A percentile compares a stretch with the other conserved stretches of the same genome.
Conservation (phyloP, 1,140 invertebrate species). For the Drosophila pruinosa region DNA sequence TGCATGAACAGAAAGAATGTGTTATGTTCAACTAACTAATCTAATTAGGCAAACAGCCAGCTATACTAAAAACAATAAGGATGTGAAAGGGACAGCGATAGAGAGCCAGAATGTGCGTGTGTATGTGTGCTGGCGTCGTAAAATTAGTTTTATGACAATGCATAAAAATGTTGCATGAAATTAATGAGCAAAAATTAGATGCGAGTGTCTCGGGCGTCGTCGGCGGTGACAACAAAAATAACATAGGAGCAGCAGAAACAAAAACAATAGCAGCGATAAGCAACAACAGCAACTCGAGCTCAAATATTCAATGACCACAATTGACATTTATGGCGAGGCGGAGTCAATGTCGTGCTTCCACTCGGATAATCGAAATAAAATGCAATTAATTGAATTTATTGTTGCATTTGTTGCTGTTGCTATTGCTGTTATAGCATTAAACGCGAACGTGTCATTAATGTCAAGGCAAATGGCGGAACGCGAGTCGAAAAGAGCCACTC, state of each 20-base stretch:
- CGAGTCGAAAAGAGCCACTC: slow-evolving; percentile 9
- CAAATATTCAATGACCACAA: slow-evolving; percentile 68
- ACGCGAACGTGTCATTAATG: slow-evolving; percentile 37
- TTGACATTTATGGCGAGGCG: slow-evolving; percentile 67
- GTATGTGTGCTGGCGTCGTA: slow-evolving; percentile 43
- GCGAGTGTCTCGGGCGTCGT: slow-evolving; percentile 9
- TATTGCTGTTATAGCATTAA: slow-evolving; percentile 26
- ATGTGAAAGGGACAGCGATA: background rate
- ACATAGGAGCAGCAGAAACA: background rate
- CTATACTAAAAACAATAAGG: too few relatives aligned
- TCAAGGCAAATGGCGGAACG: slow-evolving; percentile 28
- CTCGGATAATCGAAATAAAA: slow-evolving; percentile 72
- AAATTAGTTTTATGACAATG: slow-evolving; percentile 80
- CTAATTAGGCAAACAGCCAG: slow-evolving; percentile 63
- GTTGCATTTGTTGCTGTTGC: slow-evolving; percentile 56
- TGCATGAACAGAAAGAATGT: slow-evolving; percentile 31
- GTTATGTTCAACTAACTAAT: slow-evolving; percentile 62
- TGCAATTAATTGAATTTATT: slow-evolving; percentile 81
- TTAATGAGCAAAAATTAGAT: slow-evolving; percentile 81
- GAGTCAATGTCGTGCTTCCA: background rate
- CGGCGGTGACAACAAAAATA: too few relatives aligned
- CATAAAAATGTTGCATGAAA: slow-evolving; percentile 78
- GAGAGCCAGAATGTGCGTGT: background rate
- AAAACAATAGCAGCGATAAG: background rate
- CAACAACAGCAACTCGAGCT: slow-evolving; percentile 15